These are phyloP conservation scores for Dasysyrphus albostriatus DNA, from an alignment of 2,888 invertebrate genomes.

Conservation along the genomic window DNA sequence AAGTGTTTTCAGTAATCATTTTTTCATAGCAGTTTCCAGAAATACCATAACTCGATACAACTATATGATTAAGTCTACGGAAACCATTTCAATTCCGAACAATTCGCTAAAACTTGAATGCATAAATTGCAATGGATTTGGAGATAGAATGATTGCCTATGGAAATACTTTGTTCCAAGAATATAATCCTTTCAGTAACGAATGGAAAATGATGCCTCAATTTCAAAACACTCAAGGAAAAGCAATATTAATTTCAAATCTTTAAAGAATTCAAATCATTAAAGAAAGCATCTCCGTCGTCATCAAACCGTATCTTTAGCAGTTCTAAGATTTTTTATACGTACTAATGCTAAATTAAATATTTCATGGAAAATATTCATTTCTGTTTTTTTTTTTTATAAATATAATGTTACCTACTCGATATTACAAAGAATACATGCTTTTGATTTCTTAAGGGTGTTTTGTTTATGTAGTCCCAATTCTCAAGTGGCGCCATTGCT, in stretches of 20 bases:
- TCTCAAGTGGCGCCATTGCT: too few species aligned
- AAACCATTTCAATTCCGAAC: not conserved
- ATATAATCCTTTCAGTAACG: conserved; percentile 5
- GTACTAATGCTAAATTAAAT: not conserved
- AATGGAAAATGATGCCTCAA: not conserved
- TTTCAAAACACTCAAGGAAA: not conserved
- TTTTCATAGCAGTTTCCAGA: conserved; percentile 9
- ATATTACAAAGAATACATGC: too few species aligned
- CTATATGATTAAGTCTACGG: not conserved
- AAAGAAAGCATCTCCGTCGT: not conserved
- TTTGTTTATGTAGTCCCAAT: too few species aligned
- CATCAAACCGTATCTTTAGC: not conserved
- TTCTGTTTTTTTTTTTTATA: not conserved
- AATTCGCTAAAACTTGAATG: not conserved
- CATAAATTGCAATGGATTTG: not conserved
- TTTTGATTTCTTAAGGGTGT: too few species aligned
- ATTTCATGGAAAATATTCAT: not conserved
- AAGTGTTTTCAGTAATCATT: conserved; percentile 7
- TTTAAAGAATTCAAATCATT: not conserved
- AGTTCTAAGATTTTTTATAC: not conserved
- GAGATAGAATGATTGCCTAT: conserved; percentile 19
- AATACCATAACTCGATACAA: not conserved
- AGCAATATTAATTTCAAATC: conserved; percentile 14
- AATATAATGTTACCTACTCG: too few species aligned
- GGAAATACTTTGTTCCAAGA: conserved; percentile 1